phyloP scores from a whole-genome alignment of 1,140 invertebrate species.

The Plectus sambesii region DNA sequence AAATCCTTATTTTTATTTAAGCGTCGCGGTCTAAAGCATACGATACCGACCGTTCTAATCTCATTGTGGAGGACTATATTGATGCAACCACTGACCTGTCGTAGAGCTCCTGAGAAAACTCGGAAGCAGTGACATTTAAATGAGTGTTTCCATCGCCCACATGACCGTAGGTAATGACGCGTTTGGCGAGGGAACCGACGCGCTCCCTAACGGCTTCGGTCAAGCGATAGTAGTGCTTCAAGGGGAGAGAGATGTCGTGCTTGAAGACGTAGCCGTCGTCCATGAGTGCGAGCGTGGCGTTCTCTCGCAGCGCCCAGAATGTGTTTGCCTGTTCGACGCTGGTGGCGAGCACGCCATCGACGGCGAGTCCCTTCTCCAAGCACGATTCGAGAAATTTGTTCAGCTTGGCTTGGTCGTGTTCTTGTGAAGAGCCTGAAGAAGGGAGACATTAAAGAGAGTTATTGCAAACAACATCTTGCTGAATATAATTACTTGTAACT shows the following conservation, averaged over 20 bases:
- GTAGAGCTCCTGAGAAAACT: conserved; percentile 57
- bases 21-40: background rate
- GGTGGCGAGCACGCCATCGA: conserved; percentile 65
- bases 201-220: conserved; percentile 57
- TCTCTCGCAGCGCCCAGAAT: conserved; percentile 56
- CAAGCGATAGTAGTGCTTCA: conserved; percentile 69
- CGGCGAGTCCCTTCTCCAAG: conserved; percentile 59
- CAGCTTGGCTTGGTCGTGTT: conserved; percentile 77
- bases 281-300: conserved; percentile 66
- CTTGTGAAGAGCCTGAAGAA: conserved; percentile 55
- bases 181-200: conserved; percentile 19
- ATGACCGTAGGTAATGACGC: conserved; percentile 78
- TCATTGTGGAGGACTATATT: background rate
- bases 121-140: conserved; percentile 65
- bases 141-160: conserved; percentile 85
- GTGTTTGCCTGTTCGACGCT: conserved; percentile 19
- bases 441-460: background rate
- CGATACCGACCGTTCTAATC: background rate
- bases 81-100: conserved; percentile 18
- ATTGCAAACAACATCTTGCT: background rate
- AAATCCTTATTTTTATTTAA: conserved; percentile 1
- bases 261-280: conserved; percentile 81
- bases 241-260: conserved; percentile 83
- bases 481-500: background rate
- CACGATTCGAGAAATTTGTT: conserved; percentile 62